Evolutionary conservation across 2,113 vertebrate species (phyloP), one percentile per base, ranked within the genome.

Genomic region (Coturnix japonica): DNA sequence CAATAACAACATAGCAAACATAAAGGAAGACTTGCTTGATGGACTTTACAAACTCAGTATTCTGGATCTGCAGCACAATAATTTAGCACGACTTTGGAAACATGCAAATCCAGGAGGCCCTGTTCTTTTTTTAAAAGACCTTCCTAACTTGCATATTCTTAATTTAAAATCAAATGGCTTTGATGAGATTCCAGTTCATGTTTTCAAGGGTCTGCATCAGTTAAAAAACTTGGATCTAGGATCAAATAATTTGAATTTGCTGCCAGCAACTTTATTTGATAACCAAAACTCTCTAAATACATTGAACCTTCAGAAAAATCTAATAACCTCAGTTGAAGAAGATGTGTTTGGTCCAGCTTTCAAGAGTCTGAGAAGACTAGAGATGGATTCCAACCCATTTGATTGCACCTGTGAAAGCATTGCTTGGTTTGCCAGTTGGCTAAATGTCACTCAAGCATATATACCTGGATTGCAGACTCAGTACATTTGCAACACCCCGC

Each of bases 341-440:
- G 65, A 97, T 16, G 98, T 98, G 33, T 99, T 99, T 65, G 91
- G 95, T n/a, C 88, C 88, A 25, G 97, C 96, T 28, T 95, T 99
- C 93, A 95, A 90, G 83, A 98, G 97, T 87, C 90, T 99, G 72
- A 97, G 83, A 46, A 60, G 73, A 76, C 97, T 99, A 31, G 80
- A 97, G 60, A 98, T 99, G 98, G 95, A 96, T 73, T 98, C 95
- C 74, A 99, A 99, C 89, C 99, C 99, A 1, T 99, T 99, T 78
- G 99, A 99, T 61, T 99, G 99, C 89, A 99, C 99, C 2, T 99
- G 99, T 88, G 99, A 99, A 93, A 99, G 99, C 92, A 98, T 99
- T 47, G 85, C 98, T 81, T 99, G 99, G 99, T 99, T 99, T 84
- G 97, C 97, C 30, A 97, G 86, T 0, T 99, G 99, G 99, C 96